phyloP scores from a whole-genome alignment of 2,888 invertebrate genomes.

The Gymnoscelis rufifasciata region DNA sequence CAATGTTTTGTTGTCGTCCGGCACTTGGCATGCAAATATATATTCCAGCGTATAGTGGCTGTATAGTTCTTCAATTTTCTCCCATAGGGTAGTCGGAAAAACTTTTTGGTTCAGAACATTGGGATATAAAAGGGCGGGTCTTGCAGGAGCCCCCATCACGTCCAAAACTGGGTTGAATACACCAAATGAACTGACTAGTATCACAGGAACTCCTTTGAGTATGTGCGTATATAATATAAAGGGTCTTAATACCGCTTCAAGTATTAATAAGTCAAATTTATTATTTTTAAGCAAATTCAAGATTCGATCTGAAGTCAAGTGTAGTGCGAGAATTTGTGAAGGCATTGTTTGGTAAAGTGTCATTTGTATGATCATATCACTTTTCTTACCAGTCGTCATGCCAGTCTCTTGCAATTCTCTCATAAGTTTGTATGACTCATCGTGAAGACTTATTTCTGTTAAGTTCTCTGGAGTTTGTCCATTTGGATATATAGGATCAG shows the following conservation, averaged over 20 bases:
- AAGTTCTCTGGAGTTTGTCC: conserved; percentile 45
- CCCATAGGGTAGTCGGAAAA: conserved; percentile 13
- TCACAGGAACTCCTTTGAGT: conserved; percentile 26
- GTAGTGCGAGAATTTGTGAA: conserved; percentile 1
- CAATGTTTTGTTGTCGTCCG: conserved; percentile 20
- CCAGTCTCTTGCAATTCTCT: conserved; percentile 9
- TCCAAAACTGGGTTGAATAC: conserved; percentile 8
- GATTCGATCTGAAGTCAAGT: conserved; percentile 11
- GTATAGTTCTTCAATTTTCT: conserved; percentile 20
- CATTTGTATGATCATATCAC: conserved; percentile 11
- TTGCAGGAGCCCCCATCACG: conserved; percentile 14
- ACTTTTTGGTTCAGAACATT: conserved; percentile 6
- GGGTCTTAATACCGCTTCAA: conserved; percentile 27
- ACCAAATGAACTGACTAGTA: conserved; percentile 27
- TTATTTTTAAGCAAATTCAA: conserved; percentile 15
- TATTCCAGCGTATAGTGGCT: conserved; percentile 12
- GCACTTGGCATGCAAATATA: conserved; percentile 6
- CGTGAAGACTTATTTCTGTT: conserved; percentile 50
- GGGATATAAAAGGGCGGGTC: conserved; percentile 15
- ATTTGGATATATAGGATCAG: conserved; percentile 51
- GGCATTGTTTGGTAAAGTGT: conserved; percentile 3
- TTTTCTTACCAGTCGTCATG: conserved; percentile 7
- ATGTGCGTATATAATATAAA: conserved; percentile 26
- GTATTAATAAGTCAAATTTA: conserved; percentile 29
- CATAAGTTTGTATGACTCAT: conserved; percentile 39